A percentile compares a stretch with the other conserved stretches of the same genome.
Conservation (phyloP, 2,113 vertebrate species). For the Corythoichthys haematopterus region DNA sequence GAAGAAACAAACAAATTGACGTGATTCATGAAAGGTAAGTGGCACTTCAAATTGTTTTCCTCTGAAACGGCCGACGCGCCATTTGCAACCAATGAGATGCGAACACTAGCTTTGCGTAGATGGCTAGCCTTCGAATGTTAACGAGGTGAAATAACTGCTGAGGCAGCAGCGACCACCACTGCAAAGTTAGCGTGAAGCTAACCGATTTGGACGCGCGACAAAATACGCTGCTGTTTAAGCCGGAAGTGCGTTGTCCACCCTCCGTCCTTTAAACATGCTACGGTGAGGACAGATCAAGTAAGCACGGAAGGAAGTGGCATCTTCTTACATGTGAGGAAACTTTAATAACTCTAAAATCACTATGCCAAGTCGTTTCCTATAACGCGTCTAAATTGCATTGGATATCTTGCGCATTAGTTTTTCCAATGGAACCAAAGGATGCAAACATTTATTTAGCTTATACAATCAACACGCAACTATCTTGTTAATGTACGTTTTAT, state of each 20-base stretch:
- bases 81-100: background rate
- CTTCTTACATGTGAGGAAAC: background rate
- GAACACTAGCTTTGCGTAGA: background rate
- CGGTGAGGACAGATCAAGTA: background rate
- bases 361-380: background rate
- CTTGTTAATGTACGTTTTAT: background rate
- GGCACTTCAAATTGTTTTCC: background rate
- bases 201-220: too few species aligned
- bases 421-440: too few species aligned
- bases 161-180: background rate
- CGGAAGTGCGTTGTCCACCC: background rate
- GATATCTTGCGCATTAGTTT: too few species aligned
- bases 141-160: background rate
- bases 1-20: background rate
- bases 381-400: too few species aligned
- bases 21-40: conserved; percentile 3
- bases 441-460: background rate
- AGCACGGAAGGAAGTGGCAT: background rate
- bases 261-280: background rate
- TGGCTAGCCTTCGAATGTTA: background rate
- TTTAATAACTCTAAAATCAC: background rate
- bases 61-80: background rate
- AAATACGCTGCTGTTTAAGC: background rate
- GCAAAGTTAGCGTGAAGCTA: background rate
- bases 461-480: background rate